Conservation (phyloP, 2,797 vertebrate genomes). For the Pitangus sulphuratus region DNA sequence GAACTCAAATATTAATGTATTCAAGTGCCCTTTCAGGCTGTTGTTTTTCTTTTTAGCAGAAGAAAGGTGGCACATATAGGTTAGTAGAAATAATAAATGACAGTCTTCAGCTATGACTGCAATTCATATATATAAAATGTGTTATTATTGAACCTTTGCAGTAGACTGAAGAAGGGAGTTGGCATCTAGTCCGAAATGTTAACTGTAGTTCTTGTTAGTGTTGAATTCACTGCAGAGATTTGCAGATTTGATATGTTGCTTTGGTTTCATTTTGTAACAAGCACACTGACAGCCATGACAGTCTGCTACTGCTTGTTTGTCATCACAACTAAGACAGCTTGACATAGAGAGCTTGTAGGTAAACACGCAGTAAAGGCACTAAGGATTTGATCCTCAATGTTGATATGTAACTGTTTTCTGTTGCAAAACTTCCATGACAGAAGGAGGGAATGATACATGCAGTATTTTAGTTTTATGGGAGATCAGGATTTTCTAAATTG, state of each 20-base stretch:
- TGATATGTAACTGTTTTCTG: not conserved
- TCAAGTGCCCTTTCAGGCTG: not conserved
- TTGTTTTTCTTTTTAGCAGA: not conserved
- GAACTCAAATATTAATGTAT: not conserved
- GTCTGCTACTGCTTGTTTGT: slow-evolving; percentile 3
- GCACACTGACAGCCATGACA: not conserved
- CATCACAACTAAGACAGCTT: not conserved
- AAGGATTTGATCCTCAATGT: not conserved
- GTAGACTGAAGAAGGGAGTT: not conserved
- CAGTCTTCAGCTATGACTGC: not conserved
- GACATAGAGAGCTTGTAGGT: not conserved
- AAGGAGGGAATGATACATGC: not conserved
- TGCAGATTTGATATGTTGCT: not conserved
- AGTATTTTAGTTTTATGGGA: not conserved
- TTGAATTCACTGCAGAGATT: not conserved
- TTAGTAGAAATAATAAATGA: not conserved
- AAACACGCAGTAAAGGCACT: not conserved
- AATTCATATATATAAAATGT: not conserved
- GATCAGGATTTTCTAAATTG: not conserved
- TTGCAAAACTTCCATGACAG: not conserved
- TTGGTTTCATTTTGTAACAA: not conserved
- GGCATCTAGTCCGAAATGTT: not conserved
- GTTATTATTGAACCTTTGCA: not conserved
- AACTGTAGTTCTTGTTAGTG: not conserved
- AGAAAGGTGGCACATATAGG: not conserved